Evolutionary conservation across 2,113 vertebrate genomes (phyloP).

Genomic region (Plotosus lineatus): DNA sequence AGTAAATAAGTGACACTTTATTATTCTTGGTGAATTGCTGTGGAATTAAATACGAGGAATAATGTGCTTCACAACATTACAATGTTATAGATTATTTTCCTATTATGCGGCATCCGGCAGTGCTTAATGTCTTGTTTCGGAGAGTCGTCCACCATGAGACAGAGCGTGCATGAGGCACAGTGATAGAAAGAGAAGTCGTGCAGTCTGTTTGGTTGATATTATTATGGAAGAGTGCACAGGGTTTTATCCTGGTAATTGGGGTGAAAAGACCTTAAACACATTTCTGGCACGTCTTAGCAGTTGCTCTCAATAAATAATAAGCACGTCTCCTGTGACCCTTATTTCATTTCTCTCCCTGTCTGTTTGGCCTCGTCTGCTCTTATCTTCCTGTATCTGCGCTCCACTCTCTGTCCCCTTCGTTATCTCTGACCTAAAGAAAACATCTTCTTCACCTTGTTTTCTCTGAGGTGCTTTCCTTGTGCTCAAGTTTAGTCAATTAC

Average conservation of each 20-base stretch:
- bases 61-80: background rate
- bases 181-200: background rate
- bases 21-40: no score
- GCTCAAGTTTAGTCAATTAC: background rate
- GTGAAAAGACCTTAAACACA: constrained; percentile 47
- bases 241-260: constrained; percentile 66
- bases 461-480: background rate
- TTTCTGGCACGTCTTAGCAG: constrained; percentile 50
- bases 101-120: background rate
- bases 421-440: background rate
- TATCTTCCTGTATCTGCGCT: constrained; percentile 46
- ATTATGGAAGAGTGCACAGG: constrained; percentile 13
- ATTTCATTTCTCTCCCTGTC: constrained; percentile 43
- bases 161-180: no score
- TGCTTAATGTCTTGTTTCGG: background rate
- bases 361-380: constrained; percentile 41
- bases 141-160: background rate
- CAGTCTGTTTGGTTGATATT: background rate
- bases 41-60: no score
- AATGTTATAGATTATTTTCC: background rate
- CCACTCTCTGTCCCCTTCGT: background rate
- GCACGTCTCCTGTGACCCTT: background rate
- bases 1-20: no score
- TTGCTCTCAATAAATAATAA: constrained; percentile 50
- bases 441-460: background rate